Percentiles rank a stretch among this genome's conserved stretches.
These are phyloP conservation scores for Calypte anna DNA, from an alignment of 2,113 vertebrate species.

Conservation along the genomic window DNA sequence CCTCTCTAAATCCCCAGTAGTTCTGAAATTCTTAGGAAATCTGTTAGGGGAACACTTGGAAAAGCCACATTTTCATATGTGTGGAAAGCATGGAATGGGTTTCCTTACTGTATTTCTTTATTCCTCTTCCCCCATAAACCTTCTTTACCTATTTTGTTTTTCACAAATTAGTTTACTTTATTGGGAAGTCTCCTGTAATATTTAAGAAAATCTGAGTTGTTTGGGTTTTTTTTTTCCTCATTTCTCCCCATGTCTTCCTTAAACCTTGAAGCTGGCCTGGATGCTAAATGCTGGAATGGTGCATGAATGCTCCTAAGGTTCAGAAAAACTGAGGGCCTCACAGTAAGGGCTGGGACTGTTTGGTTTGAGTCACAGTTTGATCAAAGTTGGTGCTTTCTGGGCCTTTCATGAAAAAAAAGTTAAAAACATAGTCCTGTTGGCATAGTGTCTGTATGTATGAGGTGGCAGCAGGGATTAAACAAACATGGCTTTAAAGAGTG, in stretches of 20 bases:
- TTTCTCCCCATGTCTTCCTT: background rate
- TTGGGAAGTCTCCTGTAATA: background rate
- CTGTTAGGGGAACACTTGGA: background rate
- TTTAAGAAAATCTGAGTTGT: background rate
- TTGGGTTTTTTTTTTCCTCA: background rate
- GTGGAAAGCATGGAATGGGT: background rate
- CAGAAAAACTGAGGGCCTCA: background rate
- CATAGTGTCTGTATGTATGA: background rate
- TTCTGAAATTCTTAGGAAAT: background rate
- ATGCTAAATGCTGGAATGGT: background rate
- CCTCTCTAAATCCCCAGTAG: background rate
- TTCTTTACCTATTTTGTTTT: background rate
- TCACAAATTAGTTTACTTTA: background rate
- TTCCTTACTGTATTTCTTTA: background rate
- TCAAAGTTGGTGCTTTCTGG: background rate
- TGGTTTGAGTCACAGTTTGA: background rate
- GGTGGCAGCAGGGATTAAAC: constrained; percentile 44
- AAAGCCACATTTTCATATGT: accelerated
- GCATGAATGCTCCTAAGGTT: constrained; percentile 16
- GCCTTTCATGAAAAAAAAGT: background rate
- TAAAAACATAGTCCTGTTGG: background rate
- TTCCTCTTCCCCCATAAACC: background rate
- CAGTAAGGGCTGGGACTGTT: background rate
- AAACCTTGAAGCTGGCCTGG: background rate
- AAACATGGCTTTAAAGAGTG: background rate